Evolutionary conservation across 2,888 invertebrate species (phyloP).

Genomic region (Lamellibrachia columna): DNA sequence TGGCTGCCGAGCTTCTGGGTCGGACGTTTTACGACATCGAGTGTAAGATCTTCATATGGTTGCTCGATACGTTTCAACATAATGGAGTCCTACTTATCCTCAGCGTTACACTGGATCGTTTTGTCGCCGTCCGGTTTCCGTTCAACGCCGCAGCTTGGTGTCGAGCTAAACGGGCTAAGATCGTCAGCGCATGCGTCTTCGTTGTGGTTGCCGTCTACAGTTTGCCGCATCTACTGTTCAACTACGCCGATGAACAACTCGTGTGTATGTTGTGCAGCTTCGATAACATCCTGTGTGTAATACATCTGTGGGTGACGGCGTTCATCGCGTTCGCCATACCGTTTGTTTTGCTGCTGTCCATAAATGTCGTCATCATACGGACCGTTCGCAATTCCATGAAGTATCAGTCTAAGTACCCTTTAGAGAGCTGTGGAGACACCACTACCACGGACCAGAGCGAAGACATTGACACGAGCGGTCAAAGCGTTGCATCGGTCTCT

Average conservation of each 20-base stretch:
- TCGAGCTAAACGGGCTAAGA: neutral
- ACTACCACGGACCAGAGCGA: neutral
- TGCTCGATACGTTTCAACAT: neutral
- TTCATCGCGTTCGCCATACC: neutral
- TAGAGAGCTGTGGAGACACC: neutral
- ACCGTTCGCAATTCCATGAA: neutral
- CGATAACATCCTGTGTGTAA: neutral
- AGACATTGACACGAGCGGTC: neutral
- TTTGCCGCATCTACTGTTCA: neutral
- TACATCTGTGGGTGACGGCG: neutral
- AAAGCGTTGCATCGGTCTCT: neutral
- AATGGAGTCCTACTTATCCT: slow-evolving; percentile 13
- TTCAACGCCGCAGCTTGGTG: neutral
- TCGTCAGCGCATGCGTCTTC: neutral
- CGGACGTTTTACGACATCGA: neutral
- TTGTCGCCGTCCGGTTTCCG: neutral
- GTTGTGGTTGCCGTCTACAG: neutral
- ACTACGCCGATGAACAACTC: neutral
- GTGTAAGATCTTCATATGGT: slow-evolving; percentile 18
- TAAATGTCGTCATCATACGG: slow-evolving; percentile 8
- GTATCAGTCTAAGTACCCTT: neutral
- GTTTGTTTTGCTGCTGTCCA: neutral
- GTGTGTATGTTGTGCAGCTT: neutral
- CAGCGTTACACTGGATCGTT: neutral
- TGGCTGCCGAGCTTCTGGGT: neutral